Evolutionary conservation across 2,888 invertebrate species (phyloP).

Genomic region (Schizotus pectinicornis): DNA sequence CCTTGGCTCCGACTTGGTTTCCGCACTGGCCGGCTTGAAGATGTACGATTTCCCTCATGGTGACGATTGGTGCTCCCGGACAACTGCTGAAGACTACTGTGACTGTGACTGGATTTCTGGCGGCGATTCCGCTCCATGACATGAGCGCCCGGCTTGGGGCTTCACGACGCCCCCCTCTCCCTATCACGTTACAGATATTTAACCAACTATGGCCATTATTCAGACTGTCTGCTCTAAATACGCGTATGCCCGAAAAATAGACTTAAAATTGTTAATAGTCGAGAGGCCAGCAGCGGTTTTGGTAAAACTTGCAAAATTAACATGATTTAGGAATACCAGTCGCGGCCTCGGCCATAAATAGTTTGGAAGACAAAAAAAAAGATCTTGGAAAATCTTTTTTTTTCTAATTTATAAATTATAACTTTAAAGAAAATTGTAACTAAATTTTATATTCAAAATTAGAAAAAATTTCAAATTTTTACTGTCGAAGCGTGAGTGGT

Average conservation of each 20-base stretch:
- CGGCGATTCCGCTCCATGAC: background rate
- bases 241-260: too few species aligned
- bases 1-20: conserved; percentile 91
- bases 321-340: background rate
- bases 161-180: conserved; percentile 8
- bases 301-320: background rate
- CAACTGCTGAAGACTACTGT: conserved; percentile 24
- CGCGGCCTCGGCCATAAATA: too few species aligned
- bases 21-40: conserved; percentile 81
- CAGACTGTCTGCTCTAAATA: background rate
- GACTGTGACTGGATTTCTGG: conserved; percentile 22
- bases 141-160: background rate
- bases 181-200: conserved; percentile 26
- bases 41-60: conserved; percentile 92
- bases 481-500: too few species aligned
- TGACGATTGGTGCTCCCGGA: conserved; percentile 30
- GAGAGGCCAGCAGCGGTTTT: background rate
- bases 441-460: too few species aligned
- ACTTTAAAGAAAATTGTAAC: too few species aligned
- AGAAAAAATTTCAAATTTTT: too few species aligned
- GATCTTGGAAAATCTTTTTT: too few species aligned
- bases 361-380: too few species aligned
- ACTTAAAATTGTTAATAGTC: too few species aligned
- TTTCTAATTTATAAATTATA: too few species aligned
- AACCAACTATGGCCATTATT: conserved; percentile 27